phyloP scores from a whole-genome alignment of 2,888 invertebrate genomes.

The Brachyopa scutellaris region DNA sequence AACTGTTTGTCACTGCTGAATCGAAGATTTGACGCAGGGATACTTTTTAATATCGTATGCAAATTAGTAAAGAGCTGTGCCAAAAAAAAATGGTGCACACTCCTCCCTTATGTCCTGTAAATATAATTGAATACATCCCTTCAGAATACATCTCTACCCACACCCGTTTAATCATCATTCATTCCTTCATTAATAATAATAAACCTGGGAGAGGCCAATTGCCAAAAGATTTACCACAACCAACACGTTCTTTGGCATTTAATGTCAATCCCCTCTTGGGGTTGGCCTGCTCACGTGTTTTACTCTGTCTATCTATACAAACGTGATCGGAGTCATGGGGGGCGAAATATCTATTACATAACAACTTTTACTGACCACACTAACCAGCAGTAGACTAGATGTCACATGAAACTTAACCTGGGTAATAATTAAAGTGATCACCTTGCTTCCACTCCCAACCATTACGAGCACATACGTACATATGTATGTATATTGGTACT shows the following conservation, averaged over 20 bases:
- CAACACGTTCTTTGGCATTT: background rate
- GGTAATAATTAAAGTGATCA: background rate
- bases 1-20: too few species aligned
- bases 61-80: too few species aligned
- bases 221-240: slow-evolving; percentile 3
- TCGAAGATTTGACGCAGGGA: too few species aligned
- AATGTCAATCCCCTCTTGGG: background rate
- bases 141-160: too few species aligned
- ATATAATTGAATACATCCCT: too few species aligned
- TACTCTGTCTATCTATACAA: background rate
- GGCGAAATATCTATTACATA: slow-evolving; percentile 9
- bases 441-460: background rate
- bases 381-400: background rate
- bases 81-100: too few species aligned
- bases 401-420: slow-evolving; percentile 2
- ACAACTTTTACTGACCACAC: background rate
- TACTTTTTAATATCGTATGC: too few species aligned
- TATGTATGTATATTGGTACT: slow-evolving; percentile 46
- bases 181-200: too few species aligned
- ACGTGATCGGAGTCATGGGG: background rate
- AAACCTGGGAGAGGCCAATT: too few species aligned
- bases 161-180: too few species aligned
- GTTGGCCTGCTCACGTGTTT: background rate
- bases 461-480: background rate
- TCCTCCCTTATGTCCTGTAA: too few species aligned